Evolutionary conservation across 2,888 invertebrate species (phyloP), one percentile per base, ranked within the genome.

Genomic region (Carabus problematicus): DNA sequence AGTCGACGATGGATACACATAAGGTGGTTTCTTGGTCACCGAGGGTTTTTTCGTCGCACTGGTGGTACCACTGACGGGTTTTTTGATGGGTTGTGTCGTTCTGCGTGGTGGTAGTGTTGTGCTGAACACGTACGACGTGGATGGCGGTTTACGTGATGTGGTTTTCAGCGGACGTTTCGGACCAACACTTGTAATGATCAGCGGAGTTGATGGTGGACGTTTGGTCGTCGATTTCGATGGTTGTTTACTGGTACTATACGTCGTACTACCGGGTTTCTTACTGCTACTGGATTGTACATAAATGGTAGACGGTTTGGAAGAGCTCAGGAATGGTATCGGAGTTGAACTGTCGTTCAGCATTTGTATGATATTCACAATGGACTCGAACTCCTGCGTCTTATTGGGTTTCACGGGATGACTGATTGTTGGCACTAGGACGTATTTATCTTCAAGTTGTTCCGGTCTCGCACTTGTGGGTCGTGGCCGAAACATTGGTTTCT

Each of bases 311-410:
- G 71, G 81, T 75, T 7, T 75, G 47, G 67, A 82, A 80, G 56
- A 45, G n/a, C 61, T 68, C 39, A 68, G 29, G 14, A 60, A 68
- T n/a, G 68, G 68, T 19, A 61, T 45, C 42, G 68, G 60, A 1
- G 70, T 70, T 16, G 69, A 70, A 29, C 74, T 80, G 58, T 83
- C 82, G 76, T 89, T 89, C 8, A 90, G 77, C 84, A 89, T 87
- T 74, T 89, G 85, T 69, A 90, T 85, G 4, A 90, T 89, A 58
- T 89, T 85, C 14, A 85, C 84, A 61, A 86, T 84, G 0, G 86
- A 85, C 70, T 85, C 84, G 45, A 84, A 86, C 72, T 85, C 85
- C 8, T 84, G 76, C 64, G 82, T 80, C 74, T 76, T 78, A 70
- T 79, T 78, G 49, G 80, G 77, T 71, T 76, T 76, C 7, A 71